phyloP scores from a whole-genome alignment of 2,797 vertebrate genomes.

The Notolabrus celidotus region DNA sequence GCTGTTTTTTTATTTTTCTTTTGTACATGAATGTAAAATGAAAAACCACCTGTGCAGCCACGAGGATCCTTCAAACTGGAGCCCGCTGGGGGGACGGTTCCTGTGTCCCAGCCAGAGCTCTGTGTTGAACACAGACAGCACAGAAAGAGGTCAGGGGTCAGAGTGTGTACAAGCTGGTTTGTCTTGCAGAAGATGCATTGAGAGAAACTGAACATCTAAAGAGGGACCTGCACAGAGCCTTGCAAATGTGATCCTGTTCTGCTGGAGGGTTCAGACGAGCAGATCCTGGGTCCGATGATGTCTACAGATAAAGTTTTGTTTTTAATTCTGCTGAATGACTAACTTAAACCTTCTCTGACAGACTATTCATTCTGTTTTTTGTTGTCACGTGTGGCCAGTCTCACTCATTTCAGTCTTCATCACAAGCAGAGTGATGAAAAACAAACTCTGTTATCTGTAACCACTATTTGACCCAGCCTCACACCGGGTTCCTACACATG shows the following conservation, averaged over 20 bases:
- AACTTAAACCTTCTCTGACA: too few species aligned
- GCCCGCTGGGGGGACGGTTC: background rate
- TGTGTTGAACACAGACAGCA: conserved; percentile 11
- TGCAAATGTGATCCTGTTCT: too few species aligned
- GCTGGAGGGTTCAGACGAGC: too few species aligned
- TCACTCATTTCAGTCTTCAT: too few species aligned
- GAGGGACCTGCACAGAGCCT: too few species aligned
- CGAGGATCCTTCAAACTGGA: conserved; percentile 20
- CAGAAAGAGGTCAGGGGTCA: conserved; percentile 25
- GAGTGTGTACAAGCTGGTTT: too few species aligned
- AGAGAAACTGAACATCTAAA: too few species aligned
- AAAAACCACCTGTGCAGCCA: conserved; percentile 23
- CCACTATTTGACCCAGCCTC: conserved; percentile 28
- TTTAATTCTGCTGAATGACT: too few species aligned
- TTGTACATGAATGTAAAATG: conserved; percentile 61
- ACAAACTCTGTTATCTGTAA: conserved; percentile 30
- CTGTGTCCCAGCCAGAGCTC: background rate
- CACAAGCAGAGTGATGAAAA: too few species aligned
- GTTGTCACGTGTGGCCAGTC: too few species aligned
- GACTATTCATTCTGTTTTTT: too few species aligned
- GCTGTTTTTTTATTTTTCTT: conserved; percentile 2
- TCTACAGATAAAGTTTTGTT: too few species aligned
- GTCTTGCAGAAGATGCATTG: background rate
- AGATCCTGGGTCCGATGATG: conserved; percentile 18
- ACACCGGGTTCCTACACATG: conserved; percentile 18